Evolutionary conservation across 35 echinoderm and acorn worm genomes (phyloP).

Genomic region (Apostichopus parvimensis): DNA sequence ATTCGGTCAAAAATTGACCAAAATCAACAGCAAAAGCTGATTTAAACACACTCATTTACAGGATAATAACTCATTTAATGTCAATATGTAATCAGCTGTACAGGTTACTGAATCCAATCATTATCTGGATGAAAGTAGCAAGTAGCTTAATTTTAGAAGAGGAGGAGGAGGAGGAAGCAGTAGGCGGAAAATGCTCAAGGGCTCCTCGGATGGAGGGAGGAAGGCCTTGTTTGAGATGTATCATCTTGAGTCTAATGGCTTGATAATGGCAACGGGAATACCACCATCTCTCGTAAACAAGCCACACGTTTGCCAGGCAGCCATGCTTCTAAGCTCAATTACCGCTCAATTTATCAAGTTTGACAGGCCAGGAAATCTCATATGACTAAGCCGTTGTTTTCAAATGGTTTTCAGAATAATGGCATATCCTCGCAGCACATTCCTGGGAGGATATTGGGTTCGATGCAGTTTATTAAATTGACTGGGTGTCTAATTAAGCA

Average conservation of each 20-base stretch:
- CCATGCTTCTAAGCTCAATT: conserved; percentile 26
- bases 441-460: conserved; percentile 22
- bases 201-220: background rate
- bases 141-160: background rate
- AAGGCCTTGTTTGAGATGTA: background rate
- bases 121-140: background rate
- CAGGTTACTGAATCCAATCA: too few relatives aligned
- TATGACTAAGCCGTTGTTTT: conserved; percentile 42
- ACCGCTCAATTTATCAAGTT: conserved; percentile 46
- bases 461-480: conserved; percentile 14
- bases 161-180: too few relatives aligned
- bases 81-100: too few relatives aligned
- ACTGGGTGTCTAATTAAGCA: conserved; percentile 28
- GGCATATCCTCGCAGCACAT: conserved; percentile 25
- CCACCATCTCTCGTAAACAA: conserved; percentile 2
- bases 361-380: conserved; percentile 32
- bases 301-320: conserved; percentile 22
- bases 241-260: background rate
- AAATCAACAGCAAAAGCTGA: too few relatives aligned
- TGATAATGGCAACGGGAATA: background rate
- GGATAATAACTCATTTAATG: too few relatives aligned
- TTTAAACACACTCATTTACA: too few relatives aligned
- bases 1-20: too few relatives aligned
- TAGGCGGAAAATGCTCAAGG: too few relatives aligned
- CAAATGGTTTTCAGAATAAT: conserved; percentile 22